Conservation (phyloP, 2,888 invertebrate species). For the Papilio elwesi region DNA sequence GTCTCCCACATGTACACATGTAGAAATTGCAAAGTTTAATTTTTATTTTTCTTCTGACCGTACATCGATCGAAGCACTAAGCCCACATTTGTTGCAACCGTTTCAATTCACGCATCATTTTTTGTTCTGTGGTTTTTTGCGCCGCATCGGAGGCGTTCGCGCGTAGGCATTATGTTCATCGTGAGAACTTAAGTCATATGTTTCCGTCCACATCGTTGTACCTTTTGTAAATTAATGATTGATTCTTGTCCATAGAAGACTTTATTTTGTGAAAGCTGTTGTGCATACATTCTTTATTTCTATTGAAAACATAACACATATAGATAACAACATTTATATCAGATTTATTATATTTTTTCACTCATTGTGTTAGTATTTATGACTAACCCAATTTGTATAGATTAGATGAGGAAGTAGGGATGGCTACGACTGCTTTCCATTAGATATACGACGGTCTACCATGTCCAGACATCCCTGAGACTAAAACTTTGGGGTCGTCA, state of each 20-base stretch:
- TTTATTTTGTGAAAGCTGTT: constrained; percentile 7
- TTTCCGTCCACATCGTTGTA: constrained; percentile 6
- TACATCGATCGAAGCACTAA: background rate
- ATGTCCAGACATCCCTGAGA: no score
- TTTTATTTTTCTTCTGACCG: background rate
- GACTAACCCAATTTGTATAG: no score
- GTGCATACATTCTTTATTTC: no score
- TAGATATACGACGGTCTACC: no score
- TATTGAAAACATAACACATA: no score
- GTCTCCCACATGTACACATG: no score
- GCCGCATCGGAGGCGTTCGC: background rate
- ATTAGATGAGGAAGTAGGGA: no score
- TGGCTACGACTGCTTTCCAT: no score
- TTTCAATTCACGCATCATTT: background rate
- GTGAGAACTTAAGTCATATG: constrained; percentile 38
- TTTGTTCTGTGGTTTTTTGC: background rate
- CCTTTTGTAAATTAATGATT: background rate
- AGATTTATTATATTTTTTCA: no score
- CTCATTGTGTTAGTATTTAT: no score
- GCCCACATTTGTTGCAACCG: background rate
- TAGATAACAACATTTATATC: no score
- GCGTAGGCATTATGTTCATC: constrained; percentile 37
- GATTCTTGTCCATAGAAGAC: background rate
- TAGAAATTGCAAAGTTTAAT: background rate
- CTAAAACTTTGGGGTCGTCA: no score